Conservation (phyloP, 2,888 invertebrate genomes). For the Erannis defoliaria region DNA sequence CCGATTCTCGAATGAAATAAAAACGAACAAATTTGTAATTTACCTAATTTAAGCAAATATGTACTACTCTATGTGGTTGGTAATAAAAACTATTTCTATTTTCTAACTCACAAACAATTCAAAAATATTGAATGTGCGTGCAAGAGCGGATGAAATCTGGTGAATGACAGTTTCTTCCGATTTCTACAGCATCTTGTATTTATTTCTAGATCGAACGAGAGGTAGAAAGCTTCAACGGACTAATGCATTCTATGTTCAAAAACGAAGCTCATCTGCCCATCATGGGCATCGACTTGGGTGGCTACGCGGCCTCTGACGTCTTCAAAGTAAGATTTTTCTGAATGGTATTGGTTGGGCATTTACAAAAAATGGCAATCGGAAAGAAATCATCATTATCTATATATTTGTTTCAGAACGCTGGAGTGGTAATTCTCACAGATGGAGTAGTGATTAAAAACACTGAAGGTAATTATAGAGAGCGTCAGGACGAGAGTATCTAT, state of each 20-base stretch:
- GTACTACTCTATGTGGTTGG: too few species aligned
- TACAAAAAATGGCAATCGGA: neutral
- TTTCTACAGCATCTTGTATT: neutral
- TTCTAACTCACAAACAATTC: too few species aligned
- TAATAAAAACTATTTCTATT: too few species aligned
- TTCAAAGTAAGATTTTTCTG: slow-evolving; percentile 63
- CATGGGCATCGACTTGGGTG: slow-evolving; percentile 75
- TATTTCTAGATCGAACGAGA: slow-evolving; percentile 74
- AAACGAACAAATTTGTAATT: too few species aligned
- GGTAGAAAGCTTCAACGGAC: slow-evolving; percentile 79
- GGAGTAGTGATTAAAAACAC: slow-evolving; percentile 88
- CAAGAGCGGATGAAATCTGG: too few species aligned
- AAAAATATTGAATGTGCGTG: too few species aligned
- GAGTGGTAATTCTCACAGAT: slow-evolving; percentile 92
- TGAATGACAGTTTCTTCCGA: too few species aligned
- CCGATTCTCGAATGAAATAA: too few species aligned
- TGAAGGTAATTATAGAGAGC: slow-evolving; percentile 82
- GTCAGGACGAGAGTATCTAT: too few species aligned
- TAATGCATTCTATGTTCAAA: slow-evolving; percentile 74
- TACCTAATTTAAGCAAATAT: too few species aligned
- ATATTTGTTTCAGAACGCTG: slow-evolving; percentile 88
- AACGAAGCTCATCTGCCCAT: slow-evolving; percentile 75
- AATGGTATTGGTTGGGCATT: neutral
- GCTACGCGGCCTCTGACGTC: slow-evolving; percentile 70
- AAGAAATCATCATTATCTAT: neutral